Base-by-base conservation (phyloP, 2,888 invertebrate genomes). In the Lagria hirta region DNA sequence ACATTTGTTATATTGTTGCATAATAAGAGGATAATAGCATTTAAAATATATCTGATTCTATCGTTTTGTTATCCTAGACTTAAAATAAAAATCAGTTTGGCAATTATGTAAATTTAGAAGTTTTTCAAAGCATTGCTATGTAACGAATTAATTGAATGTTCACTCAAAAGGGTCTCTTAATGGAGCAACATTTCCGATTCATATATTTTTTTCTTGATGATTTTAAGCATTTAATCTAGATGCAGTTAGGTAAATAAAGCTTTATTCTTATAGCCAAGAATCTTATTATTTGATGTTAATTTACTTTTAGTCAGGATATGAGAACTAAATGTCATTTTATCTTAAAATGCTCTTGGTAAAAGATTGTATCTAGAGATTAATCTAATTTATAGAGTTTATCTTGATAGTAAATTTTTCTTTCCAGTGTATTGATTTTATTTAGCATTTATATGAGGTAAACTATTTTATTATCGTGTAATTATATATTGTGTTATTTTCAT, bases 1-100 rank as follows among this genome's bases (percentile, higher is more conserved):
- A 59, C 61, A 59, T 60, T 60, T 61, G 63, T 62, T 62, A 61
- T 61, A 62, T 62, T 57, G 61, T 61, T 62, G 57, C 54, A 55
- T 60, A 61, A 61, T 57, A 54, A 55, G 52, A 54, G 58, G 56
- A 41, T 43, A 54, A 50, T 51, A 35, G 44, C 51, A 49, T 45
- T 28, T n/a, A n/a, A 46, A 51, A 43, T 20, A 13, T 4, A 14
- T n/a, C 27, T 4, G 27, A 27, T 27, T 27, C 14, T 27, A 13
- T 27, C 23, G 23, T 23, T 23, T 23, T 23, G 23, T 5, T 23
- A 4, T 4, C 4, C 4, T 23, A n/a, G n/a, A 4, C 23, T 23
- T 8, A 23, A 8, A 14, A 27, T 35, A 40, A 26, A 29, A 44
- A n/a, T 14, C 29, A 16, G 10, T 7, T n/a, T 10, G 15, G 12